These are phyloP conservation scores for Ephestia elutella DNA, from an alignment of 1,140 invertebrate species.

Conservation along the genomic window DNA sequence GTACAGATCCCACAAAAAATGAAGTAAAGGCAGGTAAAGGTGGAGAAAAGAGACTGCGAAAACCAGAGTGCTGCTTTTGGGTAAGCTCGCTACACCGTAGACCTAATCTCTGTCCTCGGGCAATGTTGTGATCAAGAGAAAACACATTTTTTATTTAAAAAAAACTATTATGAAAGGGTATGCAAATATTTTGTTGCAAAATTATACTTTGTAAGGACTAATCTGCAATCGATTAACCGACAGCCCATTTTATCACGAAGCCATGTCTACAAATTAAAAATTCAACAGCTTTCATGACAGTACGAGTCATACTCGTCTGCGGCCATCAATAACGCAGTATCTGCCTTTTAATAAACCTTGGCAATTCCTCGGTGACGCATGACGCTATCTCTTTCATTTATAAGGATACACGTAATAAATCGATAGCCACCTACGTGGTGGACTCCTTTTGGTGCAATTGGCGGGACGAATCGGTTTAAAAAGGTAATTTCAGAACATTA, in stretches of 20 bases:
- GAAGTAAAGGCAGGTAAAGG: too few species aligned
- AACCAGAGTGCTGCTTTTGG: too few species aligned
- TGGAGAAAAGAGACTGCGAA: too few species aligned
- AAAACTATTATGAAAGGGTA: too few species aligned
- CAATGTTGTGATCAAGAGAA: too few species aligned
- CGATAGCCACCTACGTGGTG: background rate
- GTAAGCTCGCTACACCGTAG: too few species aligned
- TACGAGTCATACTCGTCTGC: background rate
- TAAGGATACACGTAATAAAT: conserved; percentile 2
- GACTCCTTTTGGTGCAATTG: background rate
- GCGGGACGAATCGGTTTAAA: background rate
- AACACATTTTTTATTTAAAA: too few species aligned
- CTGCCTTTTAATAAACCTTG: background rate
- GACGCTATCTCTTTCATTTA: background rate
- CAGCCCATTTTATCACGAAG: background rate
- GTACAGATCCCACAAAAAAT: too few species aligned
- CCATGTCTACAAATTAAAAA: background rate
- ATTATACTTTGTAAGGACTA: background rate
- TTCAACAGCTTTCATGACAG: background rate
- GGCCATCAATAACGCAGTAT: background rate
- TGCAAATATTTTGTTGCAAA: background rate
- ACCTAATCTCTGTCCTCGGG: too few species aligned
- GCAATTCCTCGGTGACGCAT: background rate
- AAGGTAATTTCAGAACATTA: background rate
- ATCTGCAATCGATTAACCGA: background rate